Base-by-base conservation (phyloP, 2,888 invertebrate species). In the Dicyrtomina minuta region DNA sequence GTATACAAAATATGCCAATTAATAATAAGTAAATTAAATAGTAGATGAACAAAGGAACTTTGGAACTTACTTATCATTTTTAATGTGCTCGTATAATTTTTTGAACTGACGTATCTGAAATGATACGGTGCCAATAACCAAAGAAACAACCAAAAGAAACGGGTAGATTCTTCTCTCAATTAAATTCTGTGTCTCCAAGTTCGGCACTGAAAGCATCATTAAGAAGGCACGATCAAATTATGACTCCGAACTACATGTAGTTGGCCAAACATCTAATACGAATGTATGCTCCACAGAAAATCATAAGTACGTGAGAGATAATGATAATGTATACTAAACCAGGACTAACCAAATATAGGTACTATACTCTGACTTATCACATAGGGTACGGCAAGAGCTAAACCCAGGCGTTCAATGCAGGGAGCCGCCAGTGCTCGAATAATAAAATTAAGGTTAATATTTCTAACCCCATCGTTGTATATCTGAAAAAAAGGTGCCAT, bases 31-130 rank as follows among this genome's bases (percentile, higher is more conserved):
- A 46, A 33, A 33, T 33, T 3, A 33, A 33, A 5, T 33, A 33
- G 8, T 33, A 33, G 33, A 13, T 13, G 13, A 46, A 46, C 46
- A 46, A 46, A n/a, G 4, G 3, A 20, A 53, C n/a, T n/a, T n/a
- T n/a, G 53, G 1, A 5, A 27, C 82, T 80, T 80, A 97, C 84
- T 97, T 98, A 84, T 98, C 98, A 83, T 99, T 98, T 84, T 97
- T 96, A 80, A 99, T 99, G 83, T 96, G 96, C 81, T 97, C 94
- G 82, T 97, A 97, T 20, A 99, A 84, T 80, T 93, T 92, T 80
- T 89, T 89, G 84, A 99, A 94, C 82, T 98, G 97, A 68, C 91
- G 88, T 69, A 96, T 89, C 86, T 98, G 93, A 80, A 96, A 90
- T 73, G 87, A 86, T 67, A 92, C 85, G 75, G 95, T 86, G 61